phyloP scores from a whole-genome alignment of 2,888 invertebrate species.

The Drosophila paranaensis region DNA sequence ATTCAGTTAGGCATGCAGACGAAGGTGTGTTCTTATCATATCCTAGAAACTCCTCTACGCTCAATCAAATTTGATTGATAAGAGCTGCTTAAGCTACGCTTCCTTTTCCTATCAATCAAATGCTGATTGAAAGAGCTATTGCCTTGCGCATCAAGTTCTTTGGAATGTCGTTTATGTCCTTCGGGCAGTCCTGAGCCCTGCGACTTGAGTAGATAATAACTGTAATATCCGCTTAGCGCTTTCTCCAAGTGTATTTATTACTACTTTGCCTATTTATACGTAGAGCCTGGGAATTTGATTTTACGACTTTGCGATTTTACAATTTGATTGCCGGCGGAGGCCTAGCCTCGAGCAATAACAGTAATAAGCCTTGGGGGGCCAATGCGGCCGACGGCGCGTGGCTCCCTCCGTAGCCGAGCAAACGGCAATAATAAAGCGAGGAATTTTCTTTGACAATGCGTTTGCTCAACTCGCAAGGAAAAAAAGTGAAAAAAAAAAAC shows the following conservation, averaged over 20 bases:
- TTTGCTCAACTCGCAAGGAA: neutral
- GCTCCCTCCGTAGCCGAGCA: neutral
- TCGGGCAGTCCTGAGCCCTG: neutral
- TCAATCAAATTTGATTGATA: neutral
- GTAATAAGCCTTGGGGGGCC: constrained; percentile 1
- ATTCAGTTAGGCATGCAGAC: neutral
- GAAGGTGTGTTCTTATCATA: neutral
- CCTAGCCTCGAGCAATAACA: neutral
- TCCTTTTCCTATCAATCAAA: no score
- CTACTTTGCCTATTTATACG: neutral
- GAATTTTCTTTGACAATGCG: constrained; percentile 10
- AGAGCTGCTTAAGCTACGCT: neutral
- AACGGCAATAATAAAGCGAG: constrained; percentile 6
- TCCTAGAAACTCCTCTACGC: neutral
- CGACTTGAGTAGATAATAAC: neutral
- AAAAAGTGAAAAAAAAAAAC: neutral
- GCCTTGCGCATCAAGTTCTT: no score
- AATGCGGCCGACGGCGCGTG: neutral
- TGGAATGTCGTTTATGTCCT: neutral
- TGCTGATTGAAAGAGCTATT: neutral
- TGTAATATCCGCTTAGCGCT: neutral
- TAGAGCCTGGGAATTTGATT: constrained; percentile 4
- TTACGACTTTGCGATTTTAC: constrained; percentile 6
- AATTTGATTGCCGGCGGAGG: constrained; percentile 3
- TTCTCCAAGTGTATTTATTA: neutral